Evolutionary conservation across 1,140 invertebrate species (phyloP), one percentile per base, ranked within the genome.

Genomic region (Campoletis sonorensis): DNA sequence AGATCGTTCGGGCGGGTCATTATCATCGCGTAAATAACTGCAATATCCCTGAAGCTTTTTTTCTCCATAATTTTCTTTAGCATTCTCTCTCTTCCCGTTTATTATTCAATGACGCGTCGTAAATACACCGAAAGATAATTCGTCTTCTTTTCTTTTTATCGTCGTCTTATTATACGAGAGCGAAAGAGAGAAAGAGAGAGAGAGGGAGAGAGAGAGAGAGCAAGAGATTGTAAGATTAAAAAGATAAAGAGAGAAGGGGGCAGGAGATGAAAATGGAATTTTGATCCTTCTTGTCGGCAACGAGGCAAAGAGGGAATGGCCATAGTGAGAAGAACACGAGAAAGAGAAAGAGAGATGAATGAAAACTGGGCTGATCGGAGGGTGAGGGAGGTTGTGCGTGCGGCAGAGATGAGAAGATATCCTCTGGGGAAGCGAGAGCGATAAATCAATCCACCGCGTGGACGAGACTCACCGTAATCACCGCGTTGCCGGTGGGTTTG

Each of bases 401-500:
- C 40, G 79, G 8, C 79, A 79, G 78, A 80, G 83, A 84, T 79
- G 82, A 75, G 79, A 70, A 77, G 75, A 84, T 86, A 70, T 70
- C 27, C 84, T 84, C 85, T 86, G 83, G 85, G 84, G 79, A 73
- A 58, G 81, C 64, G 79, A 82, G 79, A 83, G 79, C 86, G 86
- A 87, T 89, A 87, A 88, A 88, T 88, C 87, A 89, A 90, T 89
- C 84, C 81, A 79, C 83, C 84, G 85, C 80, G 61, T 78, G 76
- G 76, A 78, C 78, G 85, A 80, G 80, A 80, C 80, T 85, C 80
- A 86, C 84, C 82, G 85, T 87, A 90, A 89, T 90, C 84, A 87
- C 84, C 85, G 67, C 67, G 84, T 86, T 82, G 85, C 83, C 84
- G 79, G 80, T 86, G 85, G 84, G 81, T 86, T 86, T 85, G 85